Conservation (phyloP, 2,113 vertebrate genomes). For the Petroica traversi region DNA sequence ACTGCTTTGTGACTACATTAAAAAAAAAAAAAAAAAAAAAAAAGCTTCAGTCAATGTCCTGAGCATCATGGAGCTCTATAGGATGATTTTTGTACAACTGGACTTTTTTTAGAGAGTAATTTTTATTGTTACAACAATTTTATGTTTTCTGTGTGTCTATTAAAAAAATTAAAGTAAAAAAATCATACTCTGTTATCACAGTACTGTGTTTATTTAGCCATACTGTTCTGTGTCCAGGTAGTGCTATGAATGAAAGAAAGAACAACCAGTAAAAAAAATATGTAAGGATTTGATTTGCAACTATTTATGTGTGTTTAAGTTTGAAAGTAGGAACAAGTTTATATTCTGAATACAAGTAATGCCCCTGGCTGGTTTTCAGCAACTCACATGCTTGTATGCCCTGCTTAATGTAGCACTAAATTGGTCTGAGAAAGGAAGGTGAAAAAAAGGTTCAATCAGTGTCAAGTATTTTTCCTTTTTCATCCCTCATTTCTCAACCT, state of each 20-base stretch:
- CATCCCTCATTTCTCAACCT: not conserved
- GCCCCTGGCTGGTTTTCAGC: not conserved
- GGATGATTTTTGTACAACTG: not conserved
- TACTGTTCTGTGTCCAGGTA: not conserved
- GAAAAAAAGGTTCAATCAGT: not conserved
- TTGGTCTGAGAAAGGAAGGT: not conserved
- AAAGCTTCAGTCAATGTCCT: not conserved
- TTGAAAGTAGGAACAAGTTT: not conserved
- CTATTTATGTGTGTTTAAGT: not conserved
- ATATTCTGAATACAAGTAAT: not conserved
- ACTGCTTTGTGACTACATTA: not conserved
- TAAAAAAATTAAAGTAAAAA: not conserved
- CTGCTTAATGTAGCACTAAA: not conserved
- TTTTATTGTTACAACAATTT: not conserved
- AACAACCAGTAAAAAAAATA: not conserved
- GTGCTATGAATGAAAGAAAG: not conserved
- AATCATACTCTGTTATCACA: not conserved
- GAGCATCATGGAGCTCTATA: accelerated
- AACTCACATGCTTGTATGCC: not conserved
- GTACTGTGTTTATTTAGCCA: not conserved
- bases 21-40: not conserved
- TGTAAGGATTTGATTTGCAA: not conserved
- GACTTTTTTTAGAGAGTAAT: not conserved
- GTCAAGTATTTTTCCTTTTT: not conserved
- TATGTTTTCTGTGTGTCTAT: not conserved